A percentile compares a stretch with the other conserved stretches of the same genome.
These are phyloP conservation scores for Neodon shergylaensis DNA, from an alignment of 2,113 vertebrate genomes.

Conservation along the genomic window DNA sequence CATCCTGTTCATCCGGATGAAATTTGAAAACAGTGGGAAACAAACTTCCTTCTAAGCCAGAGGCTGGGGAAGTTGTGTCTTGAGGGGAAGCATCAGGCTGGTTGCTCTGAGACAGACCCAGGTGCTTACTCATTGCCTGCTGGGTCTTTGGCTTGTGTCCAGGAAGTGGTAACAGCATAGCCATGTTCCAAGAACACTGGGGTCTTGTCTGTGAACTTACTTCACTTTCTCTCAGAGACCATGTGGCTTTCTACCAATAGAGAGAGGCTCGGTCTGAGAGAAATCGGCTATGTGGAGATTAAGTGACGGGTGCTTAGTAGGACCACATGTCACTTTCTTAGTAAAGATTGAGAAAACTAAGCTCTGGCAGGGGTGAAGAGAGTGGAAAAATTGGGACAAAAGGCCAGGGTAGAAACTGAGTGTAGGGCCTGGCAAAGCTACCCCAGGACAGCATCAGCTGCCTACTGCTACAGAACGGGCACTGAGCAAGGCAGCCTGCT, in stretches of 20 bases:
- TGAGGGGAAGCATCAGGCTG: too few relatives aligned
- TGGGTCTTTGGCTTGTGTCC: background rate
- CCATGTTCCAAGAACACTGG: background rate
- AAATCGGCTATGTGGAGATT: background rate
- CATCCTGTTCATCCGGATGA: background rate
- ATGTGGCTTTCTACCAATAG: background rate
- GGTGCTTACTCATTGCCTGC: background rate
- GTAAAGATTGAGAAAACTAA: background rate
- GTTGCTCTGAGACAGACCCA: background rate
- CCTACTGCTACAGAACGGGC: background rate
- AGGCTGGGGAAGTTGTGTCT: background rate
- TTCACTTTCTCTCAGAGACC: background rate
- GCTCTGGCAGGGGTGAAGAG: background rate
- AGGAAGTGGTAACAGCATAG: fast-evolving
- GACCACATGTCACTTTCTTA: background rate
- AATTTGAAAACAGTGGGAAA: background rate
- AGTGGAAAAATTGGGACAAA: background rate
- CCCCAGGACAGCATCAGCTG: fast-evolving
- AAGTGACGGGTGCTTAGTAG: background rate
- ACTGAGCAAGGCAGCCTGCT: fast-evolving
- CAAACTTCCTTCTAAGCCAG: background rate
- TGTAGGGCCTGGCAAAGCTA: fast-evolving
- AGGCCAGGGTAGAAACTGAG: background rate
- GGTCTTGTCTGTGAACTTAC: background rate
- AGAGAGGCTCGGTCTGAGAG: background rate